phyloP scores from a whole-genome alignment of 2,797 vertebrate genomes.

The Emys orbicularis region DNA sequence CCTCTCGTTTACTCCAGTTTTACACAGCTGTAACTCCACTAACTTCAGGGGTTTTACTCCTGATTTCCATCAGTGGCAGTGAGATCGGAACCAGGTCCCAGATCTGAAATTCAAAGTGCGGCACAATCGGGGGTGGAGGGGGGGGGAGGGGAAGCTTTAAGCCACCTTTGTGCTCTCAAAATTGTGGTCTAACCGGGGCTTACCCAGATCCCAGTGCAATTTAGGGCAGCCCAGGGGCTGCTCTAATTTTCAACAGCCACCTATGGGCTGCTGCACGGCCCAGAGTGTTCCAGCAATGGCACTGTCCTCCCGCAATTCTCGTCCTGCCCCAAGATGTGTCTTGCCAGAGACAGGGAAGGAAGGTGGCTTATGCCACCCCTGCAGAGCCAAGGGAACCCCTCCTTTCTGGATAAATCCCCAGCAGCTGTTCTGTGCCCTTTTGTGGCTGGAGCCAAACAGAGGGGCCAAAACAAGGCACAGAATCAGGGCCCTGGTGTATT shows the following conservation, averaged over 20 bases:
- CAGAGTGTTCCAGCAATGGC: not conserved
- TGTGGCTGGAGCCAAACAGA: accelerated
- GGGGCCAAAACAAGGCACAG: not conserved
- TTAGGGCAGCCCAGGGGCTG: not conserved
- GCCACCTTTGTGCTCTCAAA: not conserved
- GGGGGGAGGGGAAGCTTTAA: accelerated
- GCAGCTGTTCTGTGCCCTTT: not conserved
- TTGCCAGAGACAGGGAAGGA: too few species aligned
- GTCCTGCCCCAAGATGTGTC: not conserved
- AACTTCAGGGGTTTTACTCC: not conserved
- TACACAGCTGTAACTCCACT: not conserved
- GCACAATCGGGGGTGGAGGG: not conserved
- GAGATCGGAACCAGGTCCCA: not conserved
- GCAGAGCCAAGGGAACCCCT: not conserved
- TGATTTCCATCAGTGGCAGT: not conserved
- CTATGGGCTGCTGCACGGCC: not conserved
- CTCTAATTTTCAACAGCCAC: not conserved
- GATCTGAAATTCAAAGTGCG: not conserved
- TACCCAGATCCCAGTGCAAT: not conserved
- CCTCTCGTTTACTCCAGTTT: not conserved
- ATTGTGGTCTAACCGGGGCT: not conserved
- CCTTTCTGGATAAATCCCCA: accelerated
- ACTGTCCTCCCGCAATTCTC: not conserved
- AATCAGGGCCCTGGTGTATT: not conserved
- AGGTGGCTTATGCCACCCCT: not conserved